Conservation (phyloP, 2,113 vertebrate species). For the Melanostigma gelatinosum region DNA sequence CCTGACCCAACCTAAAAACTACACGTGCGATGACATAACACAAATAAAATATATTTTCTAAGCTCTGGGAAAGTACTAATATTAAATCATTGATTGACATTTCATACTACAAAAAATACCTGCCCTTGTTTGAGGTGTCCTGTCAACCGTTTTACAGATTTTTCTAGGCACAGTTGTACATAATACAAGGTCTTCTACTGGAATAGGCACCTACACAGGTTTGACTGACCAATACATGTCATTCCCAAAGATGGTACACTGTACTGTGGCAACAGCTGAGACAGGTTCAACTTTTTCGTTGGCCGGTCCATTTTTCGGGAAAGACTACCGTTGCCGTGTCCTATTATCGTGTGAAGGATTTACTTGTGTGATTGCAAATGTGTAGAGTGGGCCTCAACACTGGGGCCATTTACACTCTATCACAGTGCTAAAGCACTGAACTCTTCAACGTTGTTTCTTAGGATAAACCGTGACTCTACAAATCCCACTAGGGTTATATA, state of each 20-base stretch:
- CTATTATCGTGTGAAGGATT: constrained; percentile 16
- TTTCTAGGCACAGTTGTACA: neutral
- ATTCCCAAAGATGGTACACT: neutral
- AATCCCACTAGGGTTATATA: neutral
- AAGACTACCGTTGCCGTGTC: neutral
- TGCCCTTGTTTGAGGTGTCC: neutral
- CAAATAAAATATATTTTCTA: neutral
- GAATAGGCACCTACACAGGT: neutral
- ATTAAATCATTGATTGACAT: neutral
- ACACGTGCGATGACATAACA: neutral
- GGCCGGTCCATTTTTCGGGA: constrained; percentile 21
- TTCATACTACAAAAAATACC: neutral
- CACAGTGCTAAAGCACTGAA: neutral
- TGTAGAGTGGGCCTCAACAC: constrained; percentile 11
- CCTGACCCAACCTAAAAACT: neutral
- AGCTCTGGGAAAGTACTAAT: neutral
- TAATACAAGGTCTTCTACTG: neutral
- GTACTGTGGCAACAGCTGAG: neutral
- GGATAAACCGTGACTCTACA: neutral
- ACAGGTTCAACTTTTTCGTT: neutral
- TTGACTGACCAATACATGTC: neutral
- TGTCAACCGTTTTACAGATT: too few relatives aligned
- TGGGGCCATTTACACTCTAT: neutral
- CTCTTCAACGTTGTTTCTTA: neutral
- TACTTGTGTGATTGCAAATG: constrained; percentile 10